Conservation (phyloP, 2,797 vertebrate genomes). For the Fistularia commersonii region DNA sequence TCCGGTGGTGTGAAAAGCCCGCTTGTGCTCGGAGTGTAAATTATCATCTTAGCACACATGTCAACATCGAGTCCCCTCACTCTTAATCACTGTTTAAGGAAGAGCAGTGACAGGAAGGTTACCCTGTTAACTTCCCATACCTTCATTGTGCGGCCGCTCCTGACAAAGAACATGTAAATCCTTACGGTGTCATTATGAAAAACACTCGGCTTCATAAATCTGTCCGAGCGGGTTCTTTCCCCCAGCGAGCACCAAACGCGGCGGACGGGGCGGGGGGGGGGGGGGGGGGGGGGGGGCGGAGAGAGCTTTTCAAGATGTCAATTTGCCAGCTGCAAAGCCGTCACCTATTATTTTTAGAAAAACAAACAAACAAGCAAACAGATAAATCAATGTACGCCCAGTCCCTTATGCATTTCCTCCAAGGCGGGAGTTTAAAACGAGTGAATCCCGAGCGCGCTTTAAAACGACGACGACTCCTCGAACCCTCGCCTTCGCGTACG, state of each 20-base stretch:
- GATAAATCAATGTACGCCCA: too few species aligned
- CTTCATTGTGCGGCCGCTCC: constrained; percentile 46
- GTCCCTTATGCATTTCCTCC: too few species aligned
- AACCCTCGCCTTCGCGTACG: too few species aligned
- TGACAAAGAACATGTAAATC: constrained; percentile 70
- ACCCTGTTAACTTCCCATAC: constrained; percentile 63
- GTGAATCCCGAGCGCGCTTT: too few species aligned
- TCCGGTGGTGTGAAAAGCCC: constrained; percentile 71
- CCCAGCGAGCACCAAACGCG: constrained; percentile 7
- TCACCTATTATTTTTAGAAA: constrained; percentile 6
- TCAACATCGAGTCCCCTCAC: constrained; percentile 67
- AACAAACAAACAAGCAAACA: too few species aligned
- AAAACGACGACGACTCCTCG: too few species aligned
- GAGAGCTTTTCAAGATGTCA: constrained; percentile 40
- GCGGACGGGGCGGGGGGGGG: too few species aligned
- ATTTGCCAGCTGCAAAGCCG: constrained; percentile 48
- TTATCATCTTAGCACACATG: constrained; percentile 61
- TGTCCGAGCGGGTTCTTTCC: constrained; percentile 32
- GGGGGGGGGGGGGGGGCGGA: too few species aligned
- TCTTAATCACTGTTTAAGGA: constrained; percentile 74
- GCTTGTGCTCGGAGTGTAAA: constrained; percentile 70
- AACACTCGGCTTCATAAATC: constrained; percentile 70
- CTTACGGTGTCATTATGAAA: constrained; percentile 65
- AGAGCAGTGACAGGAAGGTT: constrained; percentile 72
- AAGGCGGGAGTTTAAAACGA: too few species aligned